phyloP scores from a whole-genome alignment of 2,797 vertebrate species.

The Lagocephalus sceleratus region DNA sequence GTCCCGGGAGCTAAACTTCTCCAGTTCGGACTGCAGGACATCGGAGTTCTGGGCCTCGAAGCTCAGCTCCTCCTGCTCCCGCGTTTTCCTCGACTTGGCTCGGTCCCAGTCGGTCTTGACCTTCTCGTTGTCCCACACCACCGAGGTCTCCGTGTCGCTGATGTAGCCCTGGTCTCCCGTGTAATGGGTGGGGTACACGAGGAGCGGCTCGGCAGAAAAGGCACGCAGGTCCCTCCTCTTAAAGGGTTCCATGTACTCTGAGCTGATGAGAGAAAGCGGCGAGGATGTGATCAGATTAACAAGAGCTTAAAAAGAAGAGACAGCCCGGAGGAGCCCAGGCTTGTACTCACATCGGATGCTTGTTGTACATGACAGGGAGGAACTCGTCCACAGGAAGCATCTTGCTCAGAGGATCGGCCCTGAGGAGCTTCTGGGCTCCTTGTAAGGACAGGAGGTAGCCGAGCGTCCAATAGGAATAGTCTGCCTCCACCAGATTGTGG shows the following conservation, averaged over 20 bases:
- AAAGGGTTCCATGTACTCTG: slow-evolving; percentile 82
- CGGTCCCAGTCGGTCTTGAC: slow-evolving; percentile 85
- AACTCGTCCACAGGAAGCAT: slow-evolving; percentile 92
- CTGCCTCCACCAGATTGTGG: slow-evolving; percentile 87
- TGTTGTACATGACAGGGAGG: slow-evolving; percentile 90
- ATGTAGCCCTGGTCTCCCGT: slow-evolving; percentile 85
- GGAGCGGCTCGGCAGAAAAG: slow-evolving; percentile 86
- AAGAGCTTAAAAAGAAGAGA: slow-evolving; percentile 1
- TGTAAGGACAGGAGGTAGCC: slow-evolving; percentile 86
- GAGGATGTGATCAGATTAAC: slow-evolving; percentile 8
- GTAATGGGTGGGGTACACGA: slow-evolving; percentile 88
- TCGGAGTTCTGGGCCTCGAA: slow-evolving; percentile 82
- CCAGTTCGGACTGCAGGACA: slow-evolving; percentile 83
- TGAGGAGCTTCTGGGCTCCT: slow-evolving; percentile 85
- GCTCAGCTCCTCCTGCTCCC: slow-evolving; percentile 82
- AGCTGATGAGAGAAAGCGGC: slow-evolving; percentile 40
- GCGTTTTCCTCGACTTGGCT: slow-evolving; percentile 82
- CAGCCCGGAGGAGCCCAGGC: not conserved
- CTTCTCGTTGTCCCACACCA: slow-evolving; percentile 84
- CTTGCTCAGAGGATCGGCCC: slow-evolving; percentile 78
- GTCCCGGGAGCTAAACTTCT: slow-evolving; percentile 80
- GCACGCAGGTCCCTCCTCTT: slow-evolving; percentile 76
- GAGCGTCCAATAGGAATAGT: slow-evolving; percentile 93
- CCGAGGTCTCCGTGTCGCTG: slow-evolving; percentile 89
- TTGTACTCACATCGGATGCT: slow-evolving; percentile 85